phyloP scores from a whole-genome alignment of 1,140 invertebrate species.

The Eubasilissa regina region DNA sequence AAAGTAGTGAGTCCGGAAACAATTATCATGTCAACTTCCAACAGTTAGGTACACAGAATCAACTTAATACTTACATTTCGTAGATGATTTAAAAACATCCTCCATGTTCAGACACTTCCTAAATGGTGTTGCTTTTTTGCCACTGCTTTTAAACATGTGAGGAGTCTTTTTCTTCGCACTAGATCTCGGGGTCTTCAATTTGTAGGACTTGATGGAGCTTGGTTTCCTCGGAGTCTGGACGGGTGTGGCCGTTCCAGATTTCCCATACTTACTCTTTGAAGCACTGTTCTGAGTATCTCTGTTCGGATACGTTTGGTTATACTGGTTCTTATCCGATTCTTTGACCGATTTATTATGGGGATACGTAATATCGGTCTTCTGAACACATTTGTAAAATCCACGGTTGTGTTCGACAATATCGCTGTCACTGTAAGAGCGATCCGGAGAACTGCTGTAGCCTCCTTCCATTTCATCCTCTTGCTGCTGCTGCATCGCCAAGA shows the following conservation, averaged over 20 bases:
- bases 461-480: conserved; percentile 64
- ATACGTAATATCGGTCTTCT: conserved; percentile 60
- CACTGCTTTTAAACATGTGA: conserved; percentile 19
- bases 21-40: no score
- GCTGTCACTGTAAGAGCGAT: conserved; percentile 63
- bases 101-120: conserved; percentile 30
- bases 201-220: conserved; percentile 60
- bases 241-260: conserved; percentile 55
- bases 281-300: conserved; percentile 60
- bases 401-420: conserved; percentile 60
- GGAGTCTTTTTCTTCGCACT: conserved; percentile 51
- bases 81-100: conserved; percentile 36
- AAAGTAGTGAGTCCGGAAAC: no score
- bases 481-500: conserved; percentile 64
- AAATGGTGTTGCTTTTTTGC: conserved; percentile 37
- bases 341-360: conserved; percentile 63
- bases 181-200: conserved; percentile 55
- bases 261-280: conserved; percentile 51
- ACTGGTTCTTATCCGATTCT: conserved; percentile 61
- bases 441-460: conserved; percentile 63
- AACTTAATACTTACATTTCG: conserved; percentile 25
- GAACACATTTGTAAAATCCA: conserved; percentile 58
- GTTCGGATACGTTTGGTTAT: conserved; percentile 61
- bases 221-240: conserved; percentile 61
- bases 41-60: no score